Evolutionary conservation across 2,888 invertebrate genomes (phyloP).

Genomic region (Lepidochrysops patricia): DNA sequence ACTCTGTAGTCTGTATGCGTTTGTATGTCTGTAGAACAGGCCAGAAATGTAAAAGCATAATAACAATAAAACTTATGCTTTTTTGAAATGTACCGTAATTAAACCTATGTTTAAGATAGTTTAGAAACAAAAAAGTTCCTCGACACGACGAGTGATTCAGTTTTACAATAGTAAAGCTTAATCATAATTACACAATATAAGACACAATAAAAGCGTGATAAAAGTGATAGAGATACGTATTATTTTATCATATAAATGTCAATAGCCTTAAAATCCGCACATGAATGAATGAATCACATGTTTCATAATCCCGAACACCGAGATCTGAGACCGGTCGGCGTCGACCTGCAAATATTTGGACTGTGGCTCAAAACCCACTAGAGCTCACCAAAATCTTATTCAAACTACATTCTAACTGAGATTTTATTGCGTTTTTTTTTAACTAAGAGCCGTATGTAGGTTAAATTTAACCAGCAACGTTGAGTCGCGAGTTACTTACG

Average conservation of each 20-base stretch:
- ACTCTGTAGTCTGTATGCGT: too few species aligned
- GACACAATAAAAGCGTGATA: too few species aligned
- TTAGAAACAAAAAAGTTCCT: too few species aligned
- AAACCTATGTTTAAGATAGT: too few species aligned
- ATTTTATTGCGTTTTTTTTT: slow-evolving; percentile 6
- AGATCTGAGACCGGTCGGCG: slow-evolving; percentile 3
- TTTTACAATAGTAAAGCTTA: too few species aligned
- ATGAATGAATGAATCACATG: background rate
- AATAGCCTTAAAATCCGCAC: background rate
- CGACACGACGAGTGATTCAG: too few species aligned
- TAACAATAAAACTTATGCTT: too few species aligned
- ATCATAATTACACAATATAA: too few species aligned
- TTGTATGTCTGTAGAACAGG: too few species aligned
- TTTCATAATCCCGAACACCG: slow-evolving; percentile 2
- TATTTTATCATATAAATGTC: background rate
- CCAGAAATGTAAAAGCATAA: too few species aligned
- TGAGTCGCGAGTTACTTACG: slow-evolving; percentile 15
- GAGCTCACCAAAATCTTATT: slow-evolving; percentile 7
- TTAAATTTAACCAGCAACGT: background rate
- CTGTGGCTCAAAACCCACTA: background rate
- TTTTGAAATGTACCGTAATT: too few species aligned
- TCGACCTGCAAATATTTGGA: slow-evolving; percentile 3
- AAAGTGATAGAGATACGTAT: too few species aligned
- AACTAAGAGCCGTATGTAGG: slow-evolving; percentile 6
- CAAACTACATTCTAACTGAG: slow-evolving; percentile 3